phyloP scores from a whole-genome alignment of 2,888 invertebrate genomes.

The Melanostoma mellinum region DNA sequence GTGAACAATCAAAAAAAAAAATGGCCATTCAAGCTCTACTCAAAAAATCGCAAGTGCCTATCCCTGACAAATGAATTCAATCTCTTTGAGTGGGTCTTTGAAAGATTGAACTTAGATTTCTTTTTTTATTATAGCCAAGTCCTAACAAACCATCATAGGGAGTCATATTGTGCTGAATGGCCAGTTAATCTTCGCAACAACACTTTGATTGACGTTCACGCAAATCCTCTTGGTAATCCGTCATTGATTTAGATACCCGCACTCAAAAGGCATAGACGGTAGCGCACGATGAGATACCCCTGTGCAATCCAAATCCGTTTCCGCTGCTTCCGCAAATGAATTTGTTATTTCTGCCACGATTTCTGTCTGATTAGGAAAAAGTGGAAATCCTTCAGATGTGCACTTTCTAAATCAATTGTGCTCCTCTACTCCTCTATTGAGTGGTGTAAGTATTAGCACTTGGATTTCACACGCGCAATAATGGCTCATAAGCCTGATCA shows the following conservation, averaged over 20 bases:
- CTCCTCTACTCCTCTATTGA: constrained; percentile 3
- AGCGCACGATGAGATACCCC: constrained; percentile 31
- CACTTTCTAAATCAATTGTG: constrained; percentile 70
- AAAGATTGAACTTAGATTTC: no score
- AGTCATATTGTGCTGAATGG: no score
- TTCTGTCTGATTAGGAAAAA: constrained; percentile 46
- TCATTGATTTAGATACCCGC: constrained; percentile 13
- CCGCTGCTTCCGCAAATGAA: constrained; percentile 55
- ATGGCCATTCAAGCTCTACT: no score
- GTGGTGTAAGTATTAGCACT: constrained; percentile 35
- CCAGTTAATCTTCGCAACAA: no score
- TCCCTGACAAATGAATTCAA: no score
- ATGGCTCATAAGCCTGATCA: constrained; percentile 16
- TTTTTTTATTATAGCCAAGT: no score
- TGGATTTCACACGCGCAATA: constrained; percentile 60
- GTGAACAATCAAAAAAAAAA: no score
- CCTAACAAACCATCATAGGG: no score
- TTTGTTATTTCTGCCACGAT: constrained; percentile 51
- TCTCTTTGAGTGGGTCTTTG: no score
- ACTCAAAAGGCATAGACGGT: constrained; percentile 14
- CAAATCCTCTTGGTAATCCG: neutral
- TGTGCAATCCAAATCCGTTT: neutral
- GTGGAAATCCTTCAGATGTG: constrained; percentile 58
- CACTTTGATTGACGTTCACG: no score
- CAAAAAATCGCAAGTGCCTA: no score